Base-by-base conservation (phyloP, 2,797 vertebrate species). In the Fistularia commersonii region DNA sequence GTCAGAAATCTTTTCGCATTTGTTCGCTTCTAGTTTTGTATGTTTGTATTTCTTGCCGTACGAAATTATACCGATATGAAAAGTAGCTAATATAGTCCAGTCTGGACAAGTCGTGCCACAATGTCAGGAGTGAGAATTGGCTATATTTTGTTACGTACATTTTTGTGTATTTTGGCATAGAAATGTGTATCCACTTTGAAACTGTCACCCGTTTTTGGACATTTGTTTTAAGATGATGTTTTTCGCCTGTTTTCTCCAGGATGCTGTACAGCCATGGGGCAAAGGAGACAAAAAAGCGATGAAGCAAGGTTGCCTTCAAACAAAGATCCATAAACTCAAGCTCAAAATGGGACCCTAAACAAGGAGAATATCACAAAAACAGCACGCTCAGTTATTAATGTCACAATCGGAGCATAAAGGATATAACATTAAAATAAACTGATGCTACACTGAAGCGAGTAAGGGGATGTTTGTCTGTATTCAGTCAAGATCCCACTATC, bases 261-360 rank as follows among this genome's bases (percentile, higher is more conserved):
- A 79, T 86, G 82, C 82, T 77, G 80, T 77, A 70, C 71, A 76
- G 77, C 79, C 54, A 51, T 80, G 63, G 73, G 76, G 83, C 74
- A 81, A 82, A 83, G 73, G 65, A 77, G 82, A 69, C 61, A 61
- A 38, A 68, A 48, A 51, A 47, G 8, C 52, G 51, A 35, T 51
- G 69, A 79, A 61, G 69, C 49, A 65, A 23, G 23, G 23, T 23
- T 23, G 23, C 23, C 59, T 46, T 80, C 64, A 60, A 85, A 88
- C 86, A 89, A 88, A 88, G 86, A 89, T 68, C 79, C 73, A 81
- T 83, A 77, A 85, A 77, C 74, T 45, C 67, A 52, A 40, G 7
- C 65, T 38, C 54, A 50, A 37, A 56, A 61, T 66, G 37, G 31
- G 48, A 72, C 59, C 11, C 7, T 63, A 32, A 52, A 59, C 33